These are phyloP conservation scores for Prietella phreatophila DNA, from an alignment of 2,113 vertebrate genomes.

Conservation along the genomic window DNA sequence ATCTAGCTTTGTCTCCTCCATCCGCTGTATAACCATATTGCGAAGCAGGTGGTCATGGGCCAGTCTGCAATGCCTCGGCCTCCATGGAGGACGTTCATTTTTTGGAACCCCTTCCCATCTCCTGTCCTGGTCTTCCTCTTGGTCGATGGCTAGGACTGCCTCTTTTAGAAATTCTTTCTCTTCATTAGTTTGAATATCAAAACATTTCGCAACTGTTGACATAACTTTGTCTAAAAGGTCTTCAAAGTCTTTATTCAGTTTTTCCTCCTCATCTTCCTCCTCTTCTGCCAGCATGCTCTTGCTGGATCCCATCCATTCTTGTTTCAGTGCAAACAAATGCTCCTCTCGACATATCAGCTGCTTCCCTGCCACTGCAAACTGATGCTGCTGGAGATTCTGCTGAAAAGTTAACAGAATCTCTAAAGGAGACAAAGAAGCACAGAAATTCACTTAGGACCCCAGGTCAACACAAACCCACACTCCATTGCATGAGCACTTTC, in stretches of 20 bases:
- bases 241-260: conserved; percentile 62
- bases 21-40: conserved; percentile 64
- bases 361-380: conserved; percentile 54
- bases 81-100: conserved; percentile 52
- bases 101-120: conserved; percentile 49
- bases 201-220: conserved; percentile 66
- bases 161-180: conserved; percentile 67
- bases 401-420: conserved; percentile 46
- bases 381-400: conserved; percentile 45
- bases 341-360: conserved; percentile 74
- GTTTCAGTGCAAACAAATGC: conserved; percentile 55
- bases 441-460: neutral
- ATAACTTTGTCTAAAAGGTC: conserved; percentile 67
- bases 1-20: conserved; percentile 62
- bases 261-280: conserved; percentile 58
- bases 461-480: neutral
- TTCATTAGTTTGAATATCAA: conserved; percentile 47
- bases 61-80: conserved; percentile 72
- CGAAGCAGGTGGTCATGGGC: conserved; percentile 69
- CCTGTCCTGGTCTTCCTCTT: conserved; percentile 78
- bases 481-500: neutral
- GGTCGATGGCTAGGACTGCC: conserved; percentile 74
- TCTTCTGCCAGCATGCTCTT: conserved; percentile 35
- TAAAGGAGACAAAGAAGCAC: conserved; percentile 31
- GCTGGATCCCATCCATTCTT: conserved; percentile 40